Base-by-base conservation (phyloP, 2,113 vertebrate species). In the Cinclus mexicanus region DNA sequence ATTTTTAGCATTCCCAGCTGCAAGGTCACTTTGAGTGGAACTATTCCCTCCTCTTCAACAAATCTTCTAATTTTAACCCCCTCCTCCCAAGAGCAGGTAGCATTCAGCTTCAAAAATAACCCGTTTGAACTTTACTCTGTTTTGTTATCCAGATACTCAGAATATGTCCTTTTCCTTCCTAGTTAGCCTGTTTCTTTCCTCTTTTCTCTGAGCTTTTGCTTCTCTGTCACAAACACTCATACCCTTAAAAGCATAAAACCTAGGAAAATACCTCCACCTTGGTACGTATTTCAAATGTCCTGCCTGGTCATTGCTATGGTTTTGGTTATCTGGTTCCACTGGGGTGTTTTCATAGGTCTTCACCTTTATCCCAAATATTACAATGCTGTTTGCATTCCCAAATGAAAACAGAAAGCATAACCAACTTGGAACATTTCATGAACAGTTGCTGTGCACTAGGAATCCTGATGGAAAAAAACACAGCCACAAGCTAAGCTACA, bases 391-490 rank as follows among this genome's bases (percentile, higher is more conserved):
- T 83, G 72, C 26, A 80, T 76, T 63, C 14, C 1, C 3, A 5
- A 86, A 92, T 53, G 41, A 88, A 83, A 80, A 53, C 6, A 70
- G 28, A 83, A 83, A 33, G 47, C 29, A 39, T 83, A 77, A 96
- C 41, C 49, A 92, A 60, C 24, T 23, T 76, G 0, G 5, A 87
- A 81, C 12, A 74, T 95, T 97, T 95, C 12, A 69, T 69, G 33
- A 95, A 86, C 68, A 92, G 87, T 84, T 77, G 52, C 59, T 94
- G 56, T 92, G 42, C 46, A 86, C 79, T 92, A 91, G 72, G 76
- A 97, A 84, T 94, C 77, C 52, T 95, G 83, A 81, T 81, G 86
- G 80, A 95, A 97, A 96, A 96, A 95, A 97, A 94, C 56, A 75
- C 86, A 82, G 91, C 83, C 78, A 59, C 68, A 93, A 95, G 64